phyloP scores from a whole-genome alignment of 2,113 vertebrate species.

The Paratilapia polleni region DNA sequence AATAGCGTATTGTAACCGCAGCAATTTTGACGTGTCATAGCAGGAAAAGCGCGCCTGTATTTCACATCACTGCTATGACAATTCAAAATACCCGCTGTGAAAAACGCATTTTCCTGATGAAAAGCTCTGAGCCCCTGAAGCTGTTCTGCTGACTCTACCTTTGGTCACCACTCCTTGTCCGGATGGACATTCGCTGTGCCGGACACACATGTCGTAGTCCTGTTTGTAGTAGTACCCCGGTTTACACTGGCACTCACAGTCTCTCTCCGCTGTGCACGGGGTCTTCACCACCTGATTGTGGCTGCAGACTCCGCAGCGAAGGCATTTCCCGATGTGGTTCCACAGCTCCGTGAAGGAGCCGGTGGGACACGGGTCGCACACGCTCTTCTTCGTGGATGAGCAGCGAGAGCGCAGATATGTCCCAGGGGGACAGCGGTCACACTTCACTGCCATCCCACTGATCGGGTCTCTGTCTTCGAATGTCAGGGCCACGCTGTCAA shows the following conservation, averaged over 20 bases:
- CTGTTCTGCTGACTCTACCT: slow-evolving; percentile 20
- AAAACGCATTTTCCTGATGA: background rate
- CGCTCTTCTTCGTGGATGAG: slow-evolving; percentile 26
- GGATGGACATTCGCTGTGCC: slow-evolving; percentile 57
- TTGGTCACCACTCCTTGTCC: slow-evolving; percentile 43
- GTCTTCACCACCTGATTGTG: slow-evolving; percentile 46
- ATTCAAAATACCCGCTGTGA: background rate
- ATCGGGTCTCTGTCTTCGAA: slow-evolving; percentile 34
- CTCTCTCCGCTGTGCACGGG: slow-evolving; percentile 29
- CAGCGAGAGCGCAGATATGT: slow-evolving; percentile 49
- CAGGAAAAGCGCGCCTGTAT: background rate
- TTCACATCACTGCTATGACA: background rate
- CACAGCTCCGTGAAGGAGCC: slow-evolving; percentile 74
- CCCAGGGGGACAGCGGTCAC: slow-evolving; percentile 66
- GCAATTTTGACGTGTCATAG: background rate
- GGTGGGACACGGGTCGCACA: slow-evolving; percentile 56
- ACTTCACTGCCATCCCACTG: slow-evolving; percentile 16
- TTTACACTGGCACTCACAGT: slow-evolving; percentile 69
- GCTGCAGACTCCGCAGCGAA: slow-evolving; percentile 67
- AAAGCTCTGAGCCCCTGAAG: background rate
- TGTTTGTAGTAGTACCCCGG: slow-evolving; percentile 46
- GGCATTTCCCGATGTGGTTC: slow-evolving; percentile 72
- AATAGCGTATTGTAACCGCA: too few relatives aligned
- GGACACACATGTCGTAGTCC: slow-evolving; percentile 41
- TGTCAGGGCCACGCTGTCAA: background rate